Conservation (phyloP, 1,140 invertebrate species). For the Sesamia nonagrioides region DNA sequence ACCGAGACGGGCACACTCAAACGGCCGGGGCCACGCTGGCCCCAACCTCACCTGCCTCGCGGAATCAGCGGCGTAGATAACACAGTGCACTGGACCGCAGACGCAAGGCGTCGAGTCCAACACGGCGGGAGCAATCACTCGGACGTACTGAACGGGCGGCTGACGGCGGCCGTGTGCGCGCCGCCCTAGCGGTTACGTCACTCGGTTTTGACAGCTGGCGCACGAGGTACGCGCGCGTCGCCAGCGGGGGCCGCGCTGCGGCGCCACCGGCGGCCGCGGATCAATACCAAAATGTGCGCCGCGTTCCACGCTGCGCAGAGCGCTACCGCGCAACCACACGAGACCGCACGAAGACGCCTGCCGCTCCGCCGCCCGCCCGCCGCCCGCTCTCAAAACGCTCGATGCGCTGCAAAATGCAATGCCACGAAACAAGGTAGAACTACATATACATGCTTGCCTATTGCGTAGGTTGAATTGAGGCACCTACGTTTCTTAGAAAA, state of each 20-base stretch:
- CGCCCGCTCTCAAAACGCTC: neutral
- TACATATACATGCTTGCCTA: neutral
- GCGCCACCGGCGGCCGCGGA: constrained; percentile 71
- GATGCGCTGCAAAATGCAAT: constrained; percentile 15
- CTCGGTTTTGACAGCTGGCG: constrained; percentile 76
- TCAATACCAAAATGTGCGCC: constrained; percentile 62
- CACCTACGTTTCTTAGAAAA: neutral
- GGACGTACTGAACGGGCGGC: constrained; percentile 77
- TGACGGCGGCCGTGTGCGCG: constrained; percentile 79
- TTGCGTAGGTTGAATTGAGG: neutral
- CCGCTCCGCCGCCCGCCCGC: constrained; percentile 1
- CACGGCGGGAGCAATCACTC: constrained; percentile 57
- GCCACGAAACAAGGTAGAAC: neutral
- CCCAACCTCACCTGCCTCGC: constrained; percentile 74
- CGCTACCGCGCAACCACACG: constrained; percentile 40
- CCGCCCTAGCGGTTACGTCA: constrained; percentile 79
- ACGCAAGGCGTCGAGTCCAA: constrained; percentile 63
- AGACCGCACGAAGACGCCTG: neutral
- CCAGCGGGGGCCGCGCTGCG: constrained; percentile 62
- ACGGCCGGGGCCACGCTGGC: constrained; percentile 66
- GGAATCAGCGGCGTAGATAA: constrained; percentile 63
- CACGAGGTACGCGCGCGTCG: constrained; percentile 60
- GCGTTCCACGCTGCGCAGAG: constrained; percentile 54
- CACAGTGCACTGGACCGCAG: constrained; percentile 70
- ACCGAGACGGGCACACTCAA: constrained; percentile 69